Base-by-base conservation (phyloP, 2,113 vertebrate species). In the Odocoileus virginianus region DNA sequence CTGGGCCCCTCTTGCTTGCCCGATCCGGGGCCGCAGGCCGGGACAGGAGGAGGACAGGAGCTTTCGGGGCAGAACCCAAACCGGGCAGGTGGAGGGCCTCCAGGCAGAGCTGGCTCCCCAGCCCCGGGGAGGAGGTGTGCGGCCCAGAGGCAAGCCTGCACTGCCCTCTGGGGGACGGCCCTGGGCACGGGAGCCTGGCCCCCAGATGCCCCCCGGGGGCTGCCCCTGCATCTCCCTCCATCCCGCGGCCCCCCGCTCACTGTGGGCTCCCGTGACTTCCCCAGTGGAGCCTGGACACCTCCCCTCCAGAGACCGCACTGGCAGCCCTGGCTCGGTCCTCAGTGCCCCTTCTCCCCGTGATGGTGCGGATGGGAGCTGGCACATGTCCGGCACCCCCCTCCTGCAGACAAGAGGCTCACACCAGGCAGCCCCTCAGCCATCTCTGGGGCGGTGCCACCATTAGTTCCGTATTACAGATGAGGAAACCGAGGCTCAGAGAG, bases 81-180 rank as follows among this genome's bases (percentile, higher is more conserved):
- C 52, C 4, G 0, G 61, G 36, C 78, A 28, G 88, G 55, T 5
- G 14, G 45, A 33, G 47, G n/a, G 54, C 5, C 33, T 78, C 64
- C n/a, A 3, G 52, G 6, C 11, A 74, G 30, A 47, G 60, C n/a
- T 7, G 7, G 87, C 71, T 17, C 25, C 64, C 78, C 27, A 12
- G 64, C 55, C 13, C 16, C 3, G 19, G 45, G 76, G 40, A 76
- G 85, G 12, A 11, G 3, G 43, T 4, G 0, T 23, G 61, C 13
- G 45, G 57, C 57, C 45, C 6, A 89, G 89, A 47, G 89, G 85
- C 30, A 57, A 82, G 40, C 45, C 97, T 93, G 94, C 55, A 40
- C 96, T 97, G 97, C 97, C 97, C 96, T 97, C 97, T 97, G 96
- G 87, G 97, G 93, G 97, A n/a, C 13, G 50, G 86, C 85, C 30